Conservation (phyloP, 2,888 invertebrate genomes). For the Mycogona germanica region DNA sequence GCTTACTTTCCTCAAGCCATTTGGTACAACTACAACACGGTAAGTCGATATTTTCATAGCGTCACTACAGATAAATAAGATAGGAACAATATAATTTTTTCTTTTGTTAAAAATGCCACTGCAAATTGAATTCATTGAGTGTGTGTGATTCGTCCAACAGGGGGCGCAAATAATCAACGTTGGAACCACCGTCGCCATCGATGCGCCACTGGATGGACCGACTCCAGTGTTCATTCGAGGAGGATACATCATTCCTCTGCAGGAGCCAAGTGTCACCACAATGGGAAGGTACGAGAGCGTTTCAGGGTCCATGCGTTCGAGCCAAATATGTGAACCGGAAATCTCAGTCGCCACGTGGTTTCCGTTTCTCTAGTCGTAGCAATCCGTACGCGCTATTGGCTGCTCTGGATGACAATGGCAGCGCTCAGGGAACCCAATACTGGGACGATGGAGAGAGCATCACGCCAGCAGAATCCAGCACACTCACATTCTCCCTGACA, state of each 20-base stretch:
- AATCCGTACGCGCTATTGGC: conserved; percentile 24
- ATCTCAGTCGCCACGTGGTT: no score
- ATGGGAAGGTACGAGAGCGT: conserved; percentile 6
- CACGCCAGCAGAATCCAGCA: conserved; percentile 1
- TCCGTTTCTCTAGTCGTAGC: conserved; percentile 4
- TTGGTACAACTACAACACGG: conserved; percentile 30
- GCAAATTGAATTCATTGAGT: no score
- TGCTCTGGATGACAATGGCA: conserved; percentile 21
- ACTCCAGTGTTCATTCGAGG: conserved; percentile 27
- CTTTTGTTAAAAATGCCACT: neutral
- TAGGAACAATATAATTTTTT: no score
- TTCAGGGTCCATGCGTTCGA: no score
- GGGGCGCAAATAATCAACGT: neutral
- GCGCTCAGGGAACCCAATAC: conserved; percentile 23
- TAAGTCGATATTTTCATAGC: no score
- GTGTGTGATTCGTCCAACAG: no score
- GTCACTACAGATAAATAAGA: no score
- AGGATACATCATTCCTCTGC: conserved; percentile 28
- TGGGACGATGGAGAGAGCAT: conserved; percentile 24
- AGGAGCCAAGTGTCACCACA: conserved; percentile 19
- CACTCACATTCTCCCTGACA: neutral
- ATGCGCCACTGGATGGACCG: conserved; percentile 21
- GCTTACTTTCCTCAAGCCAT: conserved; percentile 27
- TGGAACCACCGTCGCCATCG: conserved; percentile 11
- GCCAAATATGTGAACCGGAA: no score